Percentiles rank a stretch among this genome's conserved stretches.
Conservation (phyloP, 2,888 invertebrate genomes). For the Plutella xylostella region DNA sequence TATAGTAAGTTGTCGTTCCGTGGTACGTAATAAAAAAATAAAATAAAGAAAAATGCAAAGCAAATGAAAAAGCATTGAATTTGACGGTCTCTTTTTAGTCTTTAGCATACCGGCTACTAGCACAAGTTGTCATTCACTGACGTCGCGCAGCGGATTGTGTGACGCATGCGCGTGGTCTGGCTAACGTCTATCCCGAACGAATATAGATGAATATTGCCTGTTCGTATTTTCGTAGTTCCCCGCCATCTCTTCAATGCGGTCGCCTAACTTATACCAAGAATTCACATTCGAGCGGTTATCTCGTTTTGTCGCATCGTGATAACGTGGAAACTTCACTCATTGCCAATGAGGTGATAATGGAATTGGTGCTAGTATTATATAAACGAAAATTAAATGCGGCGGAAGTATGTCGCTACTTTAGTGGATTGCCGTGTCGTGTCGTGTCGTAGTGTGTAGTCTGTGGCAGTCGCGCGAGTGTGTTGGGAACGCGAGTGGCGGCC, state of each 20-base stretch:
- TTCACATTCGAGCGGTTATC: conserved; percentile 48
- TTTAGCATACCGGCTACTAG: conserved; percentile 59
- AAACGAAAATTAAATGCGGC: conserved; percentile 56
- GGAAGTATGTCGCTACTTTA: conserved; percentile 30
- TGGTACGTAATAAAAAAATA: not conserved
- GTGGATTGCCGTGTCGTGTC: too few species aligned
- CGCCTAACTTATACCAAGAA: conserved; percentile 47
- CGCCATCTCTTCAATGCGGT: conserved; percentile 48
- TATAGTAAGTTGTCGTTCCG: not conserved
- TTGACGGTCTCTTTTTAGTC: conserved; percentile 55
- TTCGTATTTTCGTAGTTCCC: conserved; percentile 46
- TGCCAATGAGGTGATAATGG: conserved; percentile 55
- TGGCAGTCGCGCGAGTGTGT: conserved; percentile 30
- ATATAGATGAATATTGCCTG: conserved; percentile 51
- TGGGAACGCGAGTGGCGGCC: too few species aligned
- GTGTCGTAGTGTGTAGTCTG: conserved; percentile 12
- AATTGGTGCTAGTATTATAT: conserved; percentile 41
- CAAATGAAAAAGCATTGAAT: not conserved
- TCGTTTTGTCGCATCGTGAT: conserved; percentile 62
- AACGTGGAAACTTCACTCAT: conserved; percentile 55
- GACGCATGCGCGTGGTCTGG: conserved; percentile 65
- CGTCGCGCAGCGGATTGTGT: conserved; percentile 38
- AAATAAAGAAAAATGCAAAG: not conserved
- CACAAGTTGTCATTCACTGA: conserved; percentile 64
- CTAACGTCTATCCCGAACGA: conserved; percentile 59